Evolutionary conservation across 2,888 invertebrate genomes (phyloP).

Genomic region (Dasypolia templi): DNA sequence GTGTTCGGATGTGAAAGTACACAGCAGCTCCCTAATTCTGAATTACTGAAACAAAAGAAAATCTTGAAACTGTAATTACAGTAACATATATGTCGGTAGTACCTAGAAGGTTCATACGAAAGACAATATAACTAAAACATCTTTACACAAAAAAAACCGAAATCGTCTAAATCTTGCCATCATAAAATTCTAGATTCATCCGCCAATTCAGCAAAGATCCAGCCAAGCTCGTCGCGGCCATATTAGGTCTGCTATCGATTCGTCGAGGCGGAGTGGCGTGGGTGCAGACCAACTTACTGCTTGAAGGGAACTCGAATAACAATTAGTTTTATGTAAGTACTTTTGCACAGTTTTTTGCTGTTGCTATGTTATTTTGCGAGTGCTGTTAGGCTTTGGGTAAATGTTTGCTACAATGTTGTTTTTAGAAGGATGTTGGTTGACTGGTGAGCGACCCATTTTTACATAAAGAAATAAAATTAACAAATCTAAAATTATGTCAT

Average conservation of each 20-base stretch:
- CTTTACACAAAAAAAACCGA: not conserved
- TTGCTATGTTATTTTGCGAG: conserved; percentile 25
- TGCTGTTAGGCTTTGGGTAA: too few relatives aligned
- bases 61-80: too few relatives aligned
- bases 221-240: conserved; percentile 19
- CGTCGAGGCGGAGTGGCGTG: conserved; percentile 15
- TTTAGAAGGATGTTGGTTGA: not conserved
- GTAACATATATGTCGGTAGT: too few relatives aligned
- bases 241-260: conserved; percentile 44
- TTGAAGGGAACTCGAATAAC: conserved; percentile 28
- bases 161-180: not conserved
- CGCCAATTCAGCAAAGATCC: conserved; percentile 17
- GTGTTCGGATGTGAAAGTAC: too few relatives aligned
- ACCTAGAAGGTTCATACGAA: too few relatives aligned
- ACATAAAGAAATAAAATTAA: too few relatives aligned
- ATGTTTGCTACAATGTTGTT: conserved; percentile 8
- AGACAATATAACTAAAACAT: too few relatives aligned
- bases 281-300: conserved; percentile 22
- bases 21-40: too few relatives aligned
- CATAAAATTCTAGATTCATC: conserved; percentile 26
- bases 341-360: conserved; percentile 17
- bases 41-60: too few relatives aligned
- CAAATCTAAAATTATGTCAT: too few relatives aligned
- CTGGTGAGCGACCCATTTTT: too few relatives aligned
- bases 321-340: conserved; percentile 30